Base-by-base conservation (phyloP, 23 tunicate species). In the Halocynthia roretzi region DNA sequence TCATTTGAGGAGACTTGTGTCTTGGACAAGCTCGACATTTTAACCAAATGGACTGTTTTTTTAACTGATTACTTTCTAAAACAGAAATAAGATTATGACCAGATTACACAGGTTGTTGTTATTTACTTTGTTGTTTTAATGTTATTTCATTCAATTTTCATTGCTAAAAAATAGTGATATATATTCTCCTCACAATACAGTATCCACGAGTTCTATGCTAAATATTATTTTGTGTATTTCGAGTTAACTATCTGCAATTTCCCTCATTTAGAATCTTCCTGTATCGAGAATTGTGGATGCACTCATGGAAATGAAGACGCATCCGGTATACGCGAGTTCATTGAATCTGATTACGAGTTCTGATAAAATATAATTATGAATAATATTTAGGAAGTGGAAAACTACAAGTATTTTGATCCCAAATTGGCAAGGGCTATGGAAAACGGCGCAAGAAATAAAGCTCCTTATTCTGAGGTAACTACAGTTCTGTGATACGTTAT, bases 371-470 rank as follows among this genome's bases (percentile, higher is more conserved):
- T 31, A 31, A 31, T 31, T 31, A 31, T 31, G 5, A 19, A 10
- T 71, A 44, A 49, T 71, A 54, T 74, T 74, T 31, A 74, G 78
- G 99, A 94, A 60, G 64, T 80, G 66, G 99, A 94, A 55, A 84
- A 77, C 22, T 94, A 88, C 74, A 82, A 87, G 8, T 94, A 94
- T 81, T 88, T 88, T 69, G 99, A 94, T 73, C 99, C 99, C 40
- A 94, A 94, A 73, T 52, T 94, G 11, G 72, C 90, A 8, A 66
- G 91, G 72, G 56, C 87, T 6, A 49, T 74, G 15, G 99, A 88
- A 18, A 60, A 81, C 53, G 72, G 75, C 7, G 77, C 87, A 19
- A 76, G 87, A 44, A 62, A 95, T 7, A 94, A 88, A 78, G 58
- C 77, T 77, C 95, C 99, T 23, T 87, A 80, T 82, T 73, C 84